These are phyloP conservation scores for Caenorhabditis parvicauda DNA, from an alignment of 2,888 invertebrate genomes.

Conservation along the genomic window DNA sequence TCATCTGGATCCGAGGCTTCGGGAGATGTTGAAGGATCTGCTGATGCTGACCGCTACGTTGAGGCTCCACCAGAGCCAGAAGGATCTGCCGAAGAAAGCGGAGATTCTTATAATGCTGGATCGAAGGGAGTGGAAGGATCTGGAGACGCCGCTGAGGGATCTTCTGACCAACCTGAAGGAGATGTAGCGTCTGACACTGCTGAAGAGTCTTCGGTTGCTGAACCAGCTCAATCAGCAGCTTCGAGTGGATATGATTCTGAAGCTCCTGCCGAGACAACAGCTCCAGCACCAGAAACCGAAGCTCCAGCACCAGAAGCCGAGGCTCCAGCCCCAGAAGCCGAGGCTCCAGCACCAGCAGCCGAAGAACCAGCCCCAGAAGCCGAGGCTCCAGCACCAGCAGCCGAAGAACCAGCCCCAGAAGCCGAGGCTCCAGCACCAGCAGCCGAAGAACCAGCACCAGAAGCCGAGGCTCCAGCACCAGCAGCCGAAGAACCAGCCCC, in stretches of 20 bases:
- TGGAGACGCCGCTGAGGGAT: slow-evolving; percentile 9
- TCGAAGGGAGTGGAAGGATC: slow-evolving; percentile 8
- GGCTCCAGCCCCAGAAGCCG: slow-evolving; percentile 9
- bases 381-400: slow-evolving; percentile 1
- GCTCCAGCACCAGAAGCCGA: background rate
- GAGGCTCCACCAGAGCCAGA: too few relatives aligned
- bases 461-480: background rate
- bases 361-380: slow-evolving; percentile 5
- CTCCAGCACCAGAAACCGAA: slow-evolving; percentile 2
- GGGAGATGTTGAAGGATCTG: slow-evolving; percentile 14
- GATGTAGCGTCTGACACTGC: slow-evolving; percentile 15
- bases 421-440: slow-evolving; percentile 7
- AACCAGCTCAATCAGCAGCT: background rate
- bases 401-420: slow-evolving; percentile 4
- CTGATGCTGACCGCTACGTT: background rate
- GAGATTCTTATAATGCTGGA: background rate
- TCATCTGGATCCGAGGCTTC: background rate
- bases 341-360: slow-evolving; percentile 8
- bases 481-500: slow-evolving; percentile 3
- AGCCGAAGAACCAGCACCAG: slow-evolving; percentile 8
- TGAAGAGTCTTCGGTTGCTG: slow-evolving; percentile 5
- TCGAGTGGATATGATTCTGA: background rate
- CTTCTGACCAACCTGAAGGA: slow-evolving; percentile 10
- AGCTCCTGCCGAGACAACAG: background rate
- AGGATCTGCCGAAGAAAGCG: background rate